phyloP scores from a whole-genome alignment of 2,888 invertebrate species.

The Laspeyria flexula region DNA sequence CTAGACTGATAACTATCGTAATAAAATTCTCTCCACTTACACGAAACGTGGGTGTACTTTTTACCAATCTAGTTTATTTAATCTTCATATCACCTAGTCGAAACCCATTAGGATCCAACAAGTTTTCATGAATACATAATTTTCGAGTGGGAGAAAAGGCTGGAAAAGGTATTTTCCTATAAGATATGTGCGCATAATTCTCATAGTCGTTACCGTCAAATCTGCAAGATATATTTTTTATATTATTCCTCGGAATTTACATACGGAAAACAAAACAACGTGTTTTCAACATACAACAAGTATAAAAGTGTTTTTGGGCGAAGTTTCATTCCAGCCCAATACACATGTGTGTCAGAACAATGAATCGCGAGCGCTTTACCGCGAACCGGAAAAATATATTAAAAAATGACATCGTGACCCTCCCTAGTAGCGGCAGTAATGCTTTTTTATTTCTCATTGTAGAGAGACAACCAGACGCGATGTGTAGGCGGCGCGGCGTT shows the following conservation, averaged over 20 bases:
- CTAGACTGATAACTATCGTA: slow-evolving; percentile 4
- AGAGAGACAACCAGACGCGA: slow-evolving; percentile 50
- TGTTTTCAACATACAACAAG: slow-evolving; percentile 6
- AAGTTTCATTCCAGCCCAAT: slow-evolving; percentile 26
- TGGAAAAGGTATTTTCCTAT: slow-evolving; percentile 27
- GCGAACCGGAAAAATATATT: slow-evolving; percentile 28
- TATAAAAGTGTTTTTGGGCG: slow-evolving; percentile 22
- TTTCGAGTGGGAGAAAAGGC: slow-evolving; percentile 23
- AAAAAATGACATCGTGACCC: slow-evolving; percentile 39
- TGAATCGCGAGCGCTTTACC: slow-evolving; percentile 24
- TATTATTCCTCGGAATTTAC: slow-evolving; percentile 31
- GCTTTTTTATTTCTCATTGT: slow-evolving; percentile 49
- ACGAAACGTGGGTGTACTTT: slow-evolving; percentile 3
- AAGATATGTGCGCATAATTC: slow-evolving; percentile 22
- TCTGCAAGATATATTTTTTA: slow-evolving; percentile 15
- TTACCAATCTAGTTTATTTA: slow-evolving; percentile 25
- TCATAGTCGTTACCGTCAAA: slow-evolving; percentile 18
- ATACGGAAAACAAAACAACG: neutral
- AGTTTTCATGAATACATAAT: slow-evolving; percentile 43
- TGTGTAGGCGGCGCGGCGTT: slow-evolving; percentile 61
- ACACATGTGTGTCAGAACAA: slow-evolving; percentile 35
- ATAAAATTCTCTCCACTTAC: slow-evolving; percentile 19
- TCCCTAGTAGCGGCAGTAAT: slow-evolving; percentile 19
- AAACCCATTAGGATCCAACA: slow-evolving; percentile 35
- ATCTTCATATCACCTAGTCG: slow-evolving; percentile 15